phyloP scores from a whole-genome alignment of 92 coral and sea anemone genomes.

The Chrysogorgia sp. region DNA sequence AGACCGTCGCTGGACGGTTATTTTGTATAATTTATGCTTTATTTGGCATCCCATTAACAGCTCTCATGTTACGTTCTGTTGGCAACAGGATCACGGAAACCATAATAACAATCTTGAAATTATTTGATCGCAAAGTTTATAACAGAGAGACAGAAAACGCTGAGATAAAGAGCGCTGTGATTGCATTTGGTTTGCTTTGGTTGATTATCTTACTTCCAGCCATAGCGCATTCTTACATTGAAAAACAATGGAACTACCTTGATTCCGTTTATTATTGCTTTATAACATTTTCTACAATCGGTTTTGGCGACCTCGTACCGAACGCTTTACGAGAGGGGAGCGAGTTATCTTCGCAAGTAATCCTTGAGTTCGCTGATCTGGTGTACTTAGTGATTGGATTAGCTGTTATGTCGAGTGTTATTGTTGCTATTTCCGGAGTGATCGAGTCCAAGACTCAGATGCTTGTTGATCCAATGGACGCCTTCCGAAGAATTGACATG shows the following conservation, averaged over 20 bases:
- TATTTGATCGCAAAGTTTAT: slow-evolving; percentile 78
- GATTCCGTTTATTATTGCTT: slow-evolving; percentile 92
- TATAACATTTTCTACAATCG: slow-evolving; percentile 86
- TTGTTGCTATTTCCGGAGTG: slow-evolving; percentile 94
- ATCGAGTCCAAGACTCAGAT: slow-evolving; percentile 94
- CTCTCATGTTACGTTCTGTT: slow-evolving; percentile 88
- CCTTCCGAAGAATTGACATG: slow-evolving; percentile 71
- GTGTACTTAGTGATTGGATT: slow-evolving; percentile 93
- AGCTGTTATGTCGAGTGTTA: slow-evolving; percentile 97
- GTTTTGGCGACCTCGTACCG: slow-evolving; percentile 97
- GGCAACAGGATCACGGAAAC: slow-evolving; percentile 92
- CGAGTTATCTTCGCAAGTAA: slow-evolving; percentile 32
- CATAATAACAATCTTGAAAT: slow-evolving; percentile 63
- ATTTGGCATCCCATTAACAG: slow-evolving; percentile 91
- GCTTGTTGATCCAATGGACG: slow-evolving; percentile 90
- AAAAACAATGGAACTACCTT: slow-evolving; percentile 69
- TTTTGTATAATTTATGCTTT: slow-evolving; percentile 88
- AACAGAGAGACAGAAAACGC: slow-evolving; percentile 91
- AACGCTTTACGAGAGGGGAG: slow-evolving; percentile 21
- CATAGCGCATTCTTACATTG: slow-evolving; percentile 60
- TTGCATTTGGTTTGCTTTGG: slow-evolving; percentile 78
- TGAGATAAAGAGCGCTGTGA: slow-evolving; percentile 86
- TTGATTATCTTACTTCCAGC: slow-evolving; percentile 85
- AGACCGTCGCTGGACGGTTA: slow-evolving; percentile 68
- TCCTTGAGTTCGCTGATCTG: slow-evolving; percentile 83